These are phyloP conservation scores for Saimiri boliviensis DNA, from an alignment of 2,113 vertebrate genomes.

Conservation along the genomic window DNA sequence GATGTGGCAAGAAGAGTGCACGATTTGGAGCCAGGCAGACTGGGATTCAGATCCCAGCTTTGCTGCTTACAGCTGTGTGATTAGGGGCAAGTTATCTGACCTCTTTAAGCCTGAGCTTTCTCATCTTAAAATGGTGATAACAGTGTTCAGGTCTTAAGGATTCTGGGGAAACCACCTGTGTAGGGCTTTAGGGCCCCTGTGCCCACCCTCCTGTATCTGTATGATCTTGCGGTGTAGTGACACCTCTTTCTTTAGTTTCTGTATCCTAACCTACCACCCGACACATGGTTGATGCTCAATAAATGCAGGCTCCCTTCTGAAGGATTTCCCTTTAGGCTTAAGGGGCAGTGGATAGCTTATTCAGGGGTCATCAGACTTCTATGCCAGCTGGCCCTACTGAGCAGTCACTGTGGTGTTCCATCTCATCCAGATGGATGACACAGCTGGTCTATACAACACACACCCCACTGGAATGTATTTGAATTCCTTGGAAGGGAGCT, in stretches of 20 bases:
- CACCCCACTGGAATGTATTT: not conserved
- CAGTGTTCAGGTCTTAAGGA: not conserved
- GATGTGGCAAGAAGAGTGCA: not conserved
- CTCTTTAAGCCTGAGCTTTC: not conserved
- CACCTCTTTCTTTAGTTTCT: not conserved
- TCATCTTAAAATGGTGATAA: not conserved
- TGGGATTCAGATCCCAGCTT: not conserved
- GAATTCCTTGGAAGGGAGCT: not conserved
- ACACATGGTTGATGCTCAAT: not conserved
- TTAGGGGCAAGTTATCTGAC: not conserved
- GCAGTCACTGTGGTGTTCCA: not conserved
- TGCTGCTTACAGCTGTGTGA: not conserved
- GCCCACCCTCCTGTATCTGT: not conserved
- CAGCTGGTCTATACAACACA: slow-evolving; percentile 23
- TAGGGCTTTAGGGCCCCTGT: not conserved
- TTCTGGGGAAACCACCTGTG: not conserved
- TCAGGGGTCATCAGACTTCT: not conserved
- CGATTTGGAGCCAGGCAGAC: not conserved
- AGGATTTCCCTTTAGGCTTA: not conserved
- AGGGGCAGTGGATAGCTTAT: not conserved
- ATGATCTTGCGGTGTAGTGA: not conserved
- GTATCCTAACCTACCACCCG: not conserved
- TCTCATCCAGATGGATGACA: not conserved
- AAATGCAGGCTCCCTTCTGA: not conserved
- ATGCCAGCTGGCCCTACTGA: not conserved